A percentile compares a stretch with the other conserved stretches of the same genome.
Conservation (phyloP, 1,140 invertebrate species). For the Caerostris extrusa region DNA sequence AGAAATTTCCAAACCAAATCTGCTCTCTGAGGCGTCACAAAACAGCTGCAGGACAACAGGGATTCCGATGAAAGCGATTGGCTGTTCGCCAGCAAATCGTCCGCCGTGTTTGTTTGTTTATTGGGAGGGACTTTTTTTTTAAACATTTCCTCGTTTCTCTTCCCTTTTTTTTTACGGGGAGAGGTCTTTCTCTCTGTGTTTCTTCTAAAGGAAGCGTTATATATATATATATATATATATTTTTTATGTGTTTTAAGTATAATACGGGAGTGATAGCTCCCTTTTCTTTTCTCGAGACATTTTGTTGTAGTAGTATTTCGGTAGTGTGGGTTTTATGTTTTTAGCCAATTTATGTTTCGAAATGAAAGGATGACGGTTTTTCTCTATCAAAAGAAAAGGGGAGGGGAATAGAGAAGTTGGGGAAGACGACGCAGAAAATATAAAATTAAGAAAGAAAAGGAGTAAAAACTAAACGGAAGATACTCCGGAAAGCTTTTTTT, state of each 20-base stretch:
- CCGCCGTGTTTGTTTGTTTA: constrained; percentile 65
- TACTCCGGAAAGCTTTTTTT: not conserved
- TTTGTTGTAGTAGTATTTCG: constrained; percentile 8
- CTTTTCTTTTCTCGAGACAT: constrained; percentile 36
- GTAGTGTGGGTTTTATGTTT: constrained; percentile 67
- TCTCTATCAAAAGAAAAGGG: not conserved
- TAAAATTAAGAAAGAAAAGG: not conserved
- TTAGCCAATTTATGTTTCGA: constrained; percentile 72
- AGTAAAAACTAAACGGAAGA: not conserved
- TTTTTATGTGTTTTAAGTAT: constrained; percentile 68
- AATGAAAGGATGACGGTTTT: constrained; percentile 62
- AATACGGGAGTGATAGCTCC: constrained; percentile 60
- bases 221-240: not conserved
- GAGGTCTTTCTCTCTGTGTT: constrained; percentile 20
- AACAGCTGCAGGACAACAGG: constrained; percentile 69
- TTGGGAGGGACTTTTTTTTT: not conserved
- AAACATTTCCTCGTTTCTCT: constrained; percentile 32
- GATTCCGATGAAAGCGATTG: constrained; percentile 72
- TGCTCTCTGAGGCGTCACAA: constrained; percentile 74
- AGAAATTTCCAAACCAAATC: constrained; percentile 73
- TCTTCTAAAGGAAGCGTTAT: not conserved
- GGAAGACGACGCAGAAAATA: not conserved
- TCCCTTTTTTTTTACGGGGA: constrained; percentile 51
- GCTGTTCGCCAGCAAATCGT: constrained; percentile 74
- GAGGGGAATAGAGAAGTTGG: not conserved